phyloP scores from a whole-genome alignment of 2,888 invertebrate species.

The Mesorhabditis sp. region DNA sequence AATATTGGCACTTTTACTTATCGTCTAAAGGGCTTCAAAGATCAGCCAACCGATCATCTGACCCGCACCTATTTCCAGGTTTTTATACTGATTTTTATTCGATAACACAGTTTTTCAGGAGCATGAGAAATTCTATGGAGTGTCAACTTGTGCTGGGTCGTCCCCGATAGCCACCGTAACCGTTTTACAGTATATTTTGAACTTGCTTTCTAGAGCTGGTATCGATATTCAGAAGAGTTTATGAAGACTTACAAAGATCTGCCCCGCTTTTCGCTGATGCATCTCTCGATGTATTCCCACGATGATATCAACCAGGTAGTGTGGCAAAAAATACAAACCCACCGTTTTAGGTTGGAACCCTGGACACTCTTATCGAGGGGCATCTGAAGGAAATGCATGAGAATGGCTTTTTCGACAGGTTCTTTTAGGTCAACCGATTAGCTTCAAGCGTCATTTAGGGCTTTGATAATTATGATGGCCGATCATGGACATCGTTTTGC shows the following conservation, averaged over 20 bases:
- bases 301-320: constrained; percentile 72
- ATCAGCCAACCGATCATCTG: constrained; percentile 84
- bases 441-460: constrained; percentile 68
- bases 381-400: constrained; percentile 35
- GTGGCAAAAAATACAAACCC: not conserved
- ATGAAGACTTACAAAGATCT: constrained; percentile 68
- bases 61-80: constrained; percentile 75
- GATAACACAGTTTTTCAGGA: constrained; percentile 17
- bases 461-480: constrained; percentile 81
- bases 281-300: constrained; percentile 79
- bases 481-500: constrained; percentile 88
- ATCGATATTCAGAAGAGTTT: constrained; percentile 62
- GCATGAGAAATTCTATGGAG: not conserved
- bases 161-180: not conserved
- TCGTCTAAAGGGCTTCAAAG: constrained; percentile 78
- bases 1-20: constrained; percentile 80
- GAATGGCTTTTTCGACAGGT: constrained; percentile 14
- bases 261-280: constrained; percentile 80
- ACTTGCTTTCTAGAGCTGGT: constrained; percentile 33
- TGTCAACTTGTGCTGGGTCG: not conserved
- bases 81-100: constrained; percentile 27
- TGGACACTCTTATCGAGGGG: constrained; percentile 42
- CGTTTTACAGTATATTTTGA: not conserved
- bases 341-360: constrained; percentile 63
- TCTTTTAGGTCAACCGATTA: no score